phyloP scores from a whole-genome alignment of 1,140 invertebrate genomes.

The Vanessa atalanta region DNA sequence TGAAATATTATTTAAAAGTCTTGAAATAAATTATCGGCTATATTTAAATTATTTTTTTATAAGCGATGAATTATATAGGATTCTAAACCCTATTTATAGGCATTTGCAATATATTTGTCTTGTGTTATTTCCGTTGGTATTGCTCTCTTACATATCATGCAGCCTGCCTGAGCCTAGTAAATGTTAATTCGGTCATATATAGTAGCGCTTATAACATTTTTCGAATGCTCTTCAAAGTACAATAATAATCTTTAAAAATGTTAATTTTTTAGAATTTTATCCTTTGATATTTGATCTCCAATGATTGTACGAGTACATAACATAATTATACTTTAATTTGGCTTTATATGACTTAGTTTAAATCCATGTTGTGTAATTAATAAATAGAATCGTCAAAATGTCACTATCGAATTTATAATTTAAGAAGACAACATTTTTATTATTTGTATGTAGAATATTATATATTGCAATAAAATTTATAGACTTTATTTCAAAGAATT shows the following conservation, averaged over 20 bases:
- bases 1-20: not conserved
- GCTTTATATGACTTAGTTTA: slow-evolving; percentile 52
- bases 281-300: slow-evolving; percentile 67
- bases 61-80: not conserved
- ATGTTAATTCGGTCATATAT: slow-evolving; percentile 25
- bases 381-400: slow-evolving; percentile 51
- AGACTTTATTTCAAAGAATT: slow-evolving; percentile 13
- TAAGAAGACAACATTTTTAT: slow-evolving; percentile 72
- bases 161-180: not conserved
- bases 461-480: slow-evolving; percentile 14
- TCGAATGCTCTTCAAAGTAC: slow-evolving; percentile 71
- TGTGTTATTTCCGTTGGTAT: not conserved
- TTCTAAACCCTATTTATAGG: not conserved
- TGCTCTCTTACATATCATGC: slow-evolving; percentile 27
- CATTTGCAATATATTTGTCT: not conserved
- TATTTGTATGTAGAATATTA: slow-evolving; percentile 29
- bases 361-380: slow-evolving; percentile 45
- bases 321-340: slow-evolving; percentile 47
- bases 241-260: slow-evolving; percentile 62
- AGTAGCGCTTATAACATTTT: slow-evolving; percentile 66
- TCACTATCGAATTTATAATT: slow-evolving; percentile 71
- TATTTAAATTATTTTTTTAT: not conserved
- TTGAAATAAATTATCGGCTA: not conserved
- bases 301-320: slow-evolving; percentile 47
- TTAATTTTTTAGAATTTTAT: slow-evolving; percentile 64